These are phyloP conservation scores for Balearica regulorum DNA, from an alignment of 2,797 vertebrate species.

Conservation along the genomic window DNA sequence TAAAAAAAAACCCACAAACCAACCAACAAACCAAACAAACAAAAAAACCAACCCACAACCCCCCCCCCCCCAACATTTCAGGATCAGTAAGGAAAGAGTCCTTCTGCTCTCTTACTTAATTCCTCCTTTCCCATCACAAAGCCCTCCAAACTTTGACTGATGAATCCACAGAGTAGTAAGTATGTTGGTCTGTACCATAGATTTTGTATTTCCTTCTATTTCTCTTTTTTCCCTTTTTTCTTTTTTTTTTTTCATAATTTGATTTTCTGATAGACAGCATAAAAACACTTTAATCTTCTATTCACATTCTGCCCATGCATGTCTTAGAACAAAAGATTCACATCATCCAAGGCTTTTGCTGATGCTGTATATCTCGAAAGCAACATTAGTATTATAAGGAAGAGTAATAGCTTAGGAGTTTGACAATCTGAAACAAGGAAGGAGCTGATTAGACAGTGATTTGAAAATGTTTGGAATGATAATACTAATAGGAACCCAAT, in stretches of 20 bases:
- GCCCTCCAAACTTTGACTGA: not conserved
- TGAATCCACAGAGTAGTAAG: not conserved
- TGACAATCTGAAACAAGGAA: slow-evolving; percentile 18
- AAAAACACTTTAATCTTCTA: not conserved
- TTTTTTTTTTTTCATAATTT: not conserved
- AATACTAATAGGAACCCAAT: not conserved
- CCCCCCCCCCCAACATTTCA: too few species aligned
- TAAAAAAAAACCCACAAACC: too few species aligned
- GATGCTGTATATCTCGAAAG: slow-evolving; percentile 16
- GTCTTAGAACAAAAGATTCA: slow-evolving; percentile 29
- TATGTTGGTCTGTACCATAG: not conserved
- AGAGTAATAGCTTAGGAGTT: slow-evolving; percentile 40
- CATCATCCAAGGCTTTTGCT: slow-evolving; percentile 25
- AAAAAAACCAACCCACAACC: too few species aligned
- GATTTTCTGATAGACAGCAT: not conserved
- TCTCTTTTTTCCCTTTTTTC: not conserved
- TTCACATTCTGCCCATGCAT: not conserved
- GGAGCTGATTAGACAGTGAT: slow-evolving; percentile 16
- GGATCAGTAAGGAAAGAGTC: not conserved
- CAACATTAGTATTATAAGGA: slow-evolving; percentile 17
- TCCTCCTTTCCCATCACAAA: not conserved
- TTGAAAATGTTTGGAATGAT: slow-evolving; percentile 5
- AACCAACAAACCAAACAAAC: too few species aligned
- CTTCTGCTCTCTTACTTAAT: not conserved
- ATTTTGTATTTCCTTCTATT: not conserved